Evolutionary conservation across 2,888 invertebrate species (phyloP), one percentile per base, ranked within the genome.

Genomic region (Argyresthia goedartella): DNA sequence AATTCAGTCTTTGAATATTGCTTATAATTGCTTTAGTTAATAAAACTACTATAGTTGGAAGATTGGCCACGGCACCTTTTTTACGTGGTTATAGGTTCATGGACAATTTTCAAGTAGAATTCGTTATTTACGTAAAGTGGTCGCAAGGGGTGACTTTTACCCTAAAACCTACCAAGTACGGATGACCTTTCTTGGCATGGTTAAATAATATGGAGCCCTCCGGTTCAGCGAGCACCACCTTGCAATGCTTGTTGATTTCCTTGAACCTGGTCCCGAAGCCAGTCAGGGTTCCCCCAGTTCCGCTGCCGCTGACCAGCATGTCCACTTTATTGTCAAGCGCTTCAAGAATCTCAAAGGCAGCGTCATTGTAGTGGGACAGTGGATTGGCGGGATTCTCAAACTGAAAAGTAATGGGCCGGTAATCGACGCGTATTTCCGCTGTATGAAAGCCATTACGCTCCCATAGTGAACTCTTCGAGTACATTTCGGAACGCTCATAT

Each of bases 311-410:
- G 50, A 97, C 91, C 59, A 97, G 87, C 92, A 97, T 93, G 76
- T 98, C 98, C 11, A 99, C 81, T 65, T 91, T 90, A 58, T 94
- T 93, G 63, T 93, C 92, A 13, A 87, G 63, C 0, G 86, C 70
- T 69, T 93, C 91, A 36, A 97, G 88, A 62, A 99, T 98, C 88
- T 99, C 99, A 59, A 93, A 93, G 0, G 93, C 99, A 0, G 99
- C 99, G 52, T 92, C 92, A 69, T 99, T 99, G 73, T 98, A 99
- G 78, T 99, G 99, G 0, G 98, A 97, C 65, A 99, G 74, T 0
- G 99, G 98, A 81, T 99, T 99, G 64, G 95, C 94, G 9, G 94
- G 87, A 84, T 99, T 99, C 46, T 93, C 91, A 76, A 99, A 99
- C 93, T 98, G 68, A 49, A 51, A 25, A 6, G 2, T 25, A 25